phyloP scores from a whole-genome alignment of 2,888 invertebrate species.

The Agrochola macilenta region DNA sequence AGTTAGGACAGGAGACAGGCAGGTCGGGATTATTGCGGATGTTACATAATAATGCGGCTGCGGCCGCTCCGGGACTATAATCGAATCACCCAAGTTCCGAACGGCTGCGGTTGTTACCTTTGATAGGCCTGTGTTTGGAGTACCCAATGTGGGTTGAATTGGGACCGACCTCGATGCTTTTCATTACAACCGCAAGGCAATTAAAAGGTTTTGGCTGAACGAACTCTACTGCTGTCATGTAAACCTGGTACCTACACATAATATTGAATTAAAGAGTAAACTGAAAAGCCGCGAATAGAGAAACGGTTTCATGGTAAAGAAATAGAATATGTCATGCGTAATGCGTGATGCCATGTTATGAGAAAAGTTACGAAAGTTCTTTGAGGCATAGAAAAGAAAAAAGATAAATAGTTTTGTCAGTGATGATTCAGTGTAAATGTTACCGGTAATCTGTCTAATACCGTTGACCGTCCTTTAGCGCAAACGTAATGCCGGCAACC shows the following conservation, averaged over 20 bases:
- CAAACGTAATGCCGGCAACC: too few relatives aligned
- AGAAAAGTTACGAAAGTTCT: not conserved
- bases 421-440: not conserved
- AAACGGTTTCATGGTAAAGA: not conserved
- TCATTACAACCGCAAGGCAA: conserved; percentile 68
- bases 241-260: conserved; percentile 19
- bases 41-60: conserved; percentile 84
- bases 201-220: conserved; percentile 51
- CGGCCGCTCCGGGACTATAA: conserved; percentile 63
- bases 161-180: conserved; percentile 78
- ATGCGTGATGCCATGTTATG: not conserved
- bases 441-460: too few relatives aligned
- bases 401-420: not conserved
- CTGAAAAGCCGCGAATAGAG: too few relatives aligned
- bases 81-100: conserved; percentile 54
- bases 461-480: too few relatives aligned
- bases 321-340: not conserved
- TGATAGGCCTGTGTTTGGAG: conserved; percentile 24
- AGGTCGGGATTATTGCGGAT: conserved; percentile 72
- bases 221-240: conserved; percentile 32
- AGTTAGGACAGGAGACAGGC: conserved; percentile 40
- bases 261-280: too few relatives aligned
- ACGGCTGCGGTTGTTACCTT: conserved; percentile 32
- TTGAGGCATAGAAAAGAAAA: not conserved
- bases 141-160: conserved; percentile 68